Conservation (phyloP, 30 jellyfish, hydroid and myxozoan genomes). For the Hydractinia echinata region DNA sequence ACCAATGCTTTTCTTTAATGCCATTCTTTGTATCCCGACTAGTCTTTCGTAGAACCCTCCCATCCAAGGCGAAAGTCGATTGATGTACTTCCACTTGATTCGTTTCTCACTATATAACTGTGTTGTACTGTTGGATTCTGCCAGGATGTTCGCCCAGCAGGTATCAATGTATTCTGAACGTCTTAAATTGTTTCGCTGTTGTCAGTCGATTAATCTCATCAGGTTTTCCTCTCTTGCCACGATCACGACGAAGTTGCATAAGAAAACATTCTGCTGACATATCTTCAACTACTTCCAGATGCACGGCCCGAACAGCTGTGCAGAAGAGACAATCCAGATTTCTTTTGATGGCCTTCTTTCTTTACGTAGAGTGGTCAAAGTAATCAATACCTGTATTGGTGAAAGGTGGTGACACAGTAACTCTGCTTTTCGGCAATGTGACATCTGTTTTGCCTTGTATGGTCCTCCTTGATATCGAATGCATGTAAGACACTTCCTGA, state of each 20-base stretch:
- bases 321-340: constrained; percentile 13
- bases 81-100: constrained; percentile 29
- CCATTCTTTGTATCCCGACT: constrained; percentile 27
- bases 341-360: not conserved
- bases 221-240: constrained; percentile 43
- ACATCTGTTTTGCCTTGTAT: not conserved
- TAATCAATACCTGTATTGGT: constrained; percentile 17
- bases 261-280: constrained; percentile 13
- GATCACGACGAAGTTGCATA: constrained; percentile 23
- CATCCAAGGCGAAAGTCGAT: not conserved
- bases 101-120: constrained; percentile 8
- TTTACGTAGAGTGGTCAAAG: constrained; percentile 12
- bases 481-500: not conserved
- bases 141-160: constrained; percentile 4
- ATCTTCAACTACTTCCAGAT: constrained; percentile 20
- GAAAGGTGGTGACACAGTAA: constrained; percentile 17
- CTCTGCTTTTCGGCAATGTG: constrained; percentile 1
- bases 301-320: not conserved
- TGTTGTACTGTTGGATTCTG: not conserved
- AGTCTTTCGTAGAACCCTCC: constrained; percentile 39
- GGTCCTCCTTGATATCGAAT: constrained; percentile 15
- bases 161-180: constrained; percentile 18
- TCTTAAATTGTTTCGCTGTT: constrained; percentile 35
- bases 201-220: constrained; percentile 14
- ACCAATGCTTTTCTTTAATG: constrained; percentile 17